Conservation (phyloP, 2,797 vertebrate species). For the Girardinus metallicus region DNA sequence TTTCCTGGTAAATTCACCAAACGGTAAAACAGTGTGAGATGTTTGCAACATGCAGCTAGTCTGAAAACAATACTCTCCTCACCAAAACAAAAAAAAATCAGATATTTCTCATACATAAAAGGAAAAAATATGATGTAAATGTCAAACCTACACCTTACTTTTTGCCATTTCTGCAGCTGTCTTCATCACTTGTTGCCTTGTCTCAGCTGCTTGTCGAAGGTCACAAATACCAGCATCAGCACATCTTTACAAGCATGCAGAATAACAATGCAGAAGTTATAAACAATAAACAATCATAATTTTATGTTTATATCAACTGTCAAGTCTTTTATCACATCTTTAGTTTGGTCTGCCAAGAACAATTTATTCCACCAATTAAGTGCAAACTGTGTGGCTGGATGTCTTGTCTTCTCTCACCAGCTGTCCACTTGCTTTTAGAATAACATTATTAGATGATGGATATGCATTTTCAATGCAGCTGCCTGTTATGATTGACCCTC, state of each 20-base stretch:
- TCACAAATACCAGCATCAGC: constrained; percentile 2
- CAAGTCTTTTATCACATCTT: constrained; percentile 50
- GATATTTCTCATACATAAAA: not conserved
- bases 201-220: not conserved
- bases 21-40: not conserved
- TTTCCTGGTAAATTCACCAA: not conserved
- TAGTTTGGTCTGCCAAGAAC: constrained; percentile 49
- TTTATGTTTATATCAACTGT: constrained; percentile 39
- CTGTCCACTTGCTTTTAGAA: constrained; percentile 64
- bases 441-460: constrained; percentile 65
- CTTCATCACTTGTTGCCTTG: not conserved
- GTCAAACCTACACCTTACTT: not conserved
- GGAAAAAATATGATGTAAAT: not conserved
- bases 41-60: not conserved
- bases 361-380: constrained; percentile 50
- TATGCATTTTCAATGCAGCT: constrained; percentile 60
- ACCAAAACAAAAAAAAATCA: not conserved
- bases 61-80: not conserved
- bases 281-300: constrained; percentile 18
- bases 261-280: constrained; percentile 11
- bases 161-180: not conserved
- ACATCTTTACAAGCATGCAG: constrained; percentile 25
- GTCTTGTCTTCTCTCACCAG: constrained; percentile 62
- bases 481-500: constrained; percentile 60
- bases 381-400: constrained; percentile 48